Evolutionary conservation across 2,113 vertebrate genomes (phyloP), one percentile per base, ranked within the genome.

Genomic region (Actinemys pallida): DNA sequence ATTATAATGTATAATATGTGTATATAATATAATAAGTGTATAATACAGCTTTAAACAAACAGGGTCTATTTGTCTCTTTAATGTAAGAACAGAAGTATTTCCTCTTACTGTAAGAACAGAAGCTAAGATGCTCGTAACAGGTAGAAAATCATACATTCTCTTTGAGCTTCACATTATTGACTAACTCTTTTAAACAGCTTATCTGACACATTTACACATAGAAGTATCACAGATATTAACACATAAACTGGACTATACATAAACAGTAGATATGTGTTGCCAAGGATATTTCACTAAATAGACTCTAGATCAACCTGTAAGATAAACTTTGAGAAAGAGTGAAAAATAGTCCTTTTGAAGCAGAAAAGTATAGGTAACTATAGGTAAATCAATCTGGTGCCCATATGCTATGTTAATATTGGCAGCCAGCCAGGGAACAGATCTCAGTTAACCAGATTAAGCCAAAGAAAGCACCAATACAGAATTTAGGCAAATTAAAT

Each of bases 361-460:
- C 17, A 35, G 19, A 27, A 72, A 39, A 69, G 35, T n/a, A n/a
- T 69, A n/a, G 65, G 88, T 75, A 93, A 62, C 89, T 62, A 76
- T 72, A 95, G 82, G 93, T 95, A 90, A 95, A 90, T 85, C 89
- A 94, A 65, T 96, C 97, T 98, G 96, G 91, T 97, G 87, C 94
- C 93, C 95, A 97, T 78, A 97, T 94, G 96, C 78, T 96, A 85
- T 92, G 76, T 90, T 98, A 95, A 91, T 62, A 42, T 56, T 98
- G 98, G 98, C 96, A 59, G 90, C 29, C 39, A 54, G 97, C 96
- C 98, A 98, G 97, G 93, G 89, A 95, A 92, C 82, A 96, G 97
- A 97, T 95, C 95, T 97, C 97, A 98, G 97, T 98, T 98, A 98
- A 98, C 94, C 94, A 98, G 97, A 98, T 98, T 98, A 98, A 96